Base-by-base conservation (phyloP, 23 tunicate species). In the Trididemnum miniatum region DNA sequence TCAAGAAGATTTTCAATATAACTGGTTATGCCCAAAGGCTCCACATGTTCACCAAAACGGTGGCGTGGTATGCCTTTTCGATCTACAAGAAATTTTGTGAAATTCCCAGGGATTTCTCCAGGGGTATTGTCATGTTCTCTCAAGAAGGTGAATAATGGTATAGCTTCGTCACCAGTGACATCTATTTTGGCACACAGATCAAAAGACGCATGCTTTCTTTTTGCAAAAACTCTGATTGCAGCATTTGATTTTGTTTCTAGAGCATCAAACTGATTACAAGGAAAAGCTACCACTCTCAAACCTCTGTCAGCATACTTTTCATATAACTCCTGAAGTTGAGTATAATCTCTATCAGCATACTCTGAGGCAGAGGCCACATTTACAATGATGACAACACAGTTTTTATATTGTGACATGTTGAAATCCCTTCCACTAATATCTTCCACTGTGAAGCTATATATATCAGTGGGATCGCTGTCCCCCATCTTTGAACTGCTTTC, bases 351-450 rank as follows among this genome's bases (percentile, higher is more conserved):
- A 31, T 88, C 65, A 51, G 98, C 84, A 40, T 84, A 80, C 62
- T 89, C 98, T 93, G 93, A 93, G 73, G 78, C 59, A 4, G 93
- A 84, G 0, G 98, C 98, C 23, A 93, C 98, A 51, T 93, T 93
- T 35, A 88, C 93, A 49, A 93, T 87, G 32, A 93, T 23, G 34
- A 87, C 74, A 1, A 93, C 98, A 33, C 25, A n/a, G 22, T 79
- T 87, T 65, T 82, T 71, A 65, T 93, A 93, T 62, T 74, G 75
- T 29, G 77, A 67, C 64, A 93, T 37, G 0, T 82, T 65, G 20
- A 93, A 93, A 62, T 79, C 84, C 23, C 88, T 88, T 33, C 98
- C 98, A 65, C 80, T 83, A 40, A 93, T 93, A 74, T 88, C 92
- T 37, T 63, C 57, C 9, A 83, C 85, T 0, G 80, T 84, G 76